phyloP scores from a whole-genome alignment of 92 coral and sea anemone species.

The Palythoa grandis region DNA sequence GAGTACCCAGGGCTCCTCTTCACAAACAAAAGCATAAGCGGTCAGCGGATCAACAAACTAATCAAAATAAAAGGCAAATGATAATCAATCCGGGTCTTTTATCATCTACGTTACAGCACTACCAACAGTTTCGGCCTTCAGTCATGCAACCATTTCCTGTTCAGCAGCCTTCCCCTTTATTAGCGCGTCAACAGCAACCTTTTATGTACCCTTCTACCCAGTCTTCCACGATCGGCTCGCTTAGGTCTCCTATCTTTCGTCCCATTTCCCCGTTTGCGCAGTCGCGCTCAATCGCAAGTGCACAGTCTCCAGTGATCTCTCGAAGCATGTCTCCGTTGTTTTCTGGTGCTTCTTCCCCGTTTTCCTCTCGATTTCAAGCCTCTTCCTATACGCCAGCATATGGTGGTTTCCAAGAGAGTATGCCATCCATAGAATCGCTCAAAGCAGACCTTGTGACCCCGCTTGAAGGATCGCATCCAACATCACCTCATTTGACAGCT shows the following conservation, averaged over 20 bases:
- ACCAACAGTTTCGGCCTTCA: constrained; percentile 5
- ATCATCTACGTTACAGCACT: constrained; percentile 35
- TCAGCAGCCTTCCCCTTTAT: constrained; percentile 33
- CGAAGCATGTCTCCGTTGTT: constrained; percentile 14
- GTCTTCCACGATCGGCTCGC: constrained; percentile 29
- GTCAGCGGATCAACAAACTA: constrained; percentile 21
- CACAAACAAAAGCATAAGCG: constrained; percentile 24
- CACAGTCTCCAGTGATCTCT: constrained; percentile 12
- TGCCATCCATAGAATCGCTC: constrained; percentile 50
- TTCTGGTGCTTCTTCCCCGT: constrained; percentile 13
- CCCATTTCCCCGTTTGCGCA: constrained; percentile 36
- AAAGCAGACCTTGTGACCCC: constrained; percentile 26
- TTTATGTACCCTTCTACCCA: constrained; percentile 30
- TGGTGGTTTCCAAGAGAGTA: constrained; percentile 22
- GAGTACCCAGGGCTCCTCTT: constrained; percentile 21
- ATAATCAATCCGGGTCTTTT: constrained; percentile 12
- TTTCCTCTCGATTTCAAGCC: constrained; percentile 31
- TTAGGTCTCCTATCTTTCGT: constrained; percentile 8
- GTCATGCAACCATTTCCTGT: constrained; percentile 24
- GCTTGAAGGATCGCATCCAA: constrained; percentile 4
- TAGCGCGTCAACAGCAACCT: constrained; percentile 46
- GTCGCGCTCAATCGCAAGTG: constrained; percentile 29
- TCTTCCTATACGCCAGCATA: constrained; percentile 16
- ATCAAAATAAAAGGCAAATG: background rate
- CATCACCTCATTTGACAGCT: constrained; percentile 1